Base-by-base conservation (phyloP, 2,113 vertebrate genomes). In the Peromyscus californicus region DNA sequence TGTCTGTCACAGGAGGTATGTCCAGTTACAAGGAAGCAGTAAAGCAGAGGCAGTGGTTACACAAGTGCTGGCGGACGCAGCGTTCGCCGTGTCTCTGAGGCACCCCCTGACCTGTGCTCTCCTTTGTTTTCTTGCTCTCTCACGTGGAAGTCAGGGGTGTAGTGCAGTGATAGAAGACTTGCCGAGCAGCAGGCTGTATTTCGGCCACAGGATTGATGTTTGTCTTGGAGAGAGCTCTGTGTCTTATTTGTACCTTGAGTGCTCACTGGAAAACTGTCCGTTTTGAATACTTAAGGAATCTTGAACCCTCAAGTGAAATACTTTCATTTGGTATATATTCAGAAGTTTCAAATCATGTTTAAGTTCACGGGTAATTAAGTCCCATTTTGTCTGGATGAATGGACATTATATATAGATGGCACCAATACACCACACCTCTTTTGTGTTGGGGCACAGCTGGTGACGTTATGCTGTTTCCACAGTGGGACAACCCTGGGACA, bases 401-500 rank as follows among this genome's bases (percentile, higher is more conserved):
- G 59, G 24, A 22, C 6, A 5, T 45, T 67, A 24, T 9, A 15
- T 54, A 33, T 61, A 5, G 12, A 4, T 51, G 24, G 2, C 29
- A 33, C 29, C 39, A 22, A 2, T 15, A 29, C 7, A 29, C 0
- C 6, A 0, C 4, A n/a, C 1, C 26, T 31, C 15, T n/a, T 31
- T 16, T 24, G 9, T 17, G 11, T 13, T 42, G 15, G 12, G 39
- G 39, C 33, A 63, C 17, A 75, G 15, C 59, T 26, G 45, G 19
- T 97, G 26, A 78, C 59, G 36, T 7, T 63, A 3, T 31, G 16
- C 94, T 97, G 57, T 97, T 63, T 98, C 91, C 96, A 36, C 89
- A 99, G 99, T n/a, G 99, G 99, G 61, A 99, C 99, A 0, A 99
- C 99, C 2, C 98, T 99, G 93, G 99, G 98, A 45, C 98, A 99